Conservation (phyloP, 2,113 vertebrate species). For the Smithornis capensis region DNA sequence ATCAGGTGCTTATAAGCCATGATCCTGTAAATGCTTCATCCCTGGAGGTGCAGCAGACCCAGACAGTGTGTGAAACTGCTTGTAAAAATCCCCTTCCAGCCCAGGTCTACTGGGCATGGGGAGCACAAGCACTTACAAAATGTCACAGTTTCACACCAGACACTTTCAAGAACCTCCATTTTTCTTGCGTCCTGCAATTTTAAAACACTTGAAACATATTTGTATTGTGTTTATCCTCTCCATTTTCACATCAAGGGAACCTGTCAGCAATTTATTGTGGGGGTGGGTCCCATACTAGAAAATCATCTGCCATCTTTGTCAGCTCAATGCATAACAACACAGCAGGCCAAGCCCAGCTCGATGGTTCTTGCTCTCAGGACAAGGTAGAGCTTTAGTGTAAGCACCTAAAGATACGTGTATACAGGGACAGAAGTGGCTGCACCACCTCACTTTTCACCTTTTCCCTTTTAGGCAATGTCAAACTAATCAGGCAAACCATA, state of each 20-base stretch:
- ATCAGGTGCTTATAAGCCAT: not conserved
- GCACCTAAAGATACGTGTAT: rapidly evolving
- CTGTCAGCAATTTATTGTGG: not conserved
- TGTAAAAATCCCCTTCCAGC: not conserved
- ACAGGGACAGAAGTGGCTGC: not conserved
- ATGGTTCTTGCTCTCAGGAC: not conserved
- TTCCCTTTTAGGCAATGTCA: not conserved
- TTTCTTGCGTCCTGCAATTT: not conserved
- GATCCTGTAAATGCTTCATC: not conserved
- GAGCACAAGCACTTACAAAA: not conserved
- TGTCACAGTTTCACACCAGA: not conserved
- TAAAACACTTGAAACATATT: not conserved
- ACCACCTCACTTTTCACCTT: not conserved
- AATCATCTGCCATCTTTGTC: not conserved
- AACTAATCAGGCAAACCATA: rapidly evolving
- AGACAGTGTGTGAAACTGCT: not conserved
- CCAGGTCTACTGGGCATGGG: not conserved
- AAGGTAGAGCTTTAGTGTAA: not conserved
- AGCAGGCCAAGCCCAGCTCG: rapidly evolving
- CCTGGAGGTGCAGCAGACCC: not conserved
- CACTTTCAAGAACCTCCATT: not conserved
- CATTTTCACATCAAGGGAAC: not conserved
- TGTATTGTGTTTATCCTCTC: not conserved
- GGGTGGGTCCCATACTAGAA: not conserved
- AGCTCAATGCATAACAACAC: not conserved